Evolutionary conservation across 2,888 invertebrate genomes (phyloP), one percentile per base, ranked within the genome.

Genomic region (Noctua janthe): DNA sequence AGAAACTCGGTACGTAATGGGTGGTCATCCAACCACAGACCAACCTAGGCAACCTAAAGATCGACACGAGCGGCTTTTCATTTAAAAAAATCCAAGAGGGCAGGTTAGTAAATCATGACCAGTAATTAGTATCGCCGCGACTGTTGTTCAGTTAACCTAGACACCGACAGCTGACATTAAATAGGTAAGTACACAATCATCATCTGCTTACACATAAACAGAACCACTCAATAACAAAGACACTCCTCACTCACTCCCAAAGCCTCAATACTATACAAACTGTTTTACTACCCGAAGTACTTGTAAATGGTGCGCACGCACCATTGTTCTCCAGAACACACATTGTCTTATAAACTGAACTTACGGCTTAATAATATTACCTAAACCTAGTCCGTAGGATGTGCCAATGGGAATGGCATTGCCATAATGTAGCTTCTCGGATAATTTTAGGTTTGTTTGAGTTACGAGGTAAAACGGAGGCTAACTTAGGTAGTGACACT

Each of bases 321-420:
- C 88, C 59, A 89, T 89, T 89, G 89, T 89, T 89, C 88, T 84
- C 73, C 13, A 67, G 73, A 85, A 82, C 82, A 87, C 72, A 89
- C 81, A 89, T 87, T 87, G 87, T 88, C 82, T 83, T 82, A 76
- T 79, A 83, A 83, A 84, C 79, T 70, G 51, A 78, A 71, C 49
- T 71, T 71, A 82, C 47, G 67, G 56, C 81, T 87, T 80, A 79
- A 85, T 88, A 79, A 73, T 77, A 67, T 66, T 66, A 54, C 20
- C 20, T 23, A 71, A 59, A 70, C 54, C 7, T 47, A 71, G 20
- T 59, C 56, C 6, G 13, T 35, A 35, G 13, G 64, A 74, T 80
- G 71, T 79, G 80, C 35, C 13, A 56, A 56, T 66, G 39, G 39
- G 11, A 49, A 69, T 23, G 7, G 7, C 56, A 64, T 2, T 43